Percentiles rank a stretch among this genome's conserved stretches.
Evolutionary conservation across 2,113 vertebrate genomes (phyloP).

Genomic region (Pseudolaguvia tuberculata): DNA sequence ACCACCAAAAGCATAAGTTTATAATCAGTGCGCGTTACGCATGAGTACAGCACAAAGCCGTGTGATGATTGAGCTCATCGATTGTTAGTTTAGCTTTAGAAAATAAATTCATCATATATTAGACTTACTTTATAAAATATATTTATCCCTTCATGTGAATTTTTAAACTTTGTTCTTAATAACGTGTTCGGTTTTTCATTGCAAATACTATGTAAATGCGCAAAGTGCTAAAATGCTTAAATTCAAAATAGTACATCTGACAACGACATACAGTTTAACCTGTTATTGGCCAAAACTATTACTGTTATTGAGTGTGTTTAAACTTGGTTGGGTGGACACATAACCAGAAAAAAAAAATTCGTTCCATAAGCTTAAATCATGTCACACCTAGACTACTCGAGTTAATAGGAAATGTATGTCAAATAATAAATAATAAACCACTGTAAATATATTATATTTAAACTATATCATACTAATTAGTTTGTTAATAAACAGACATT

Average conservation of each 20-base stretch:
- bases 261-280: background rate
- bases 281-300: background rate
- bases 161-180: background rate
- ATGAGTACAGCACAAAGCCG: background rate
- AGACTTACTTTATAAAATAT: background rate
- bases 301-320: background rate
- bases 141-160: background rate
- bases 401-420: background rate
- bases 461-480: background rate
- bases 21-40: background rate
- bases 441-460: slow-evolving; percentile 29
- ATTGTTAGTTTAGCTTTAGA: background rate
- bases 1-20: background rate
- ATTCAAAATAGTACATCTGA: background rate
- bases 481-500: no score
- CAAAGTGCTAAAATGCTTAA: no score
- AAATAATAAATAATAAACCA: background rate
- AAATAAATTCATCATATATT: background rate
- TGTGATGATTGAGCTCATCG: background rate
- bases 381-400: background rate
- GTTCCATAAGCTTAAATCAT: background rate
- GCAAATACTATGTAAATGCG: background rate
- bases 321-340: background rate
- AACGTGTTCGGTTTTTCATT: no score
- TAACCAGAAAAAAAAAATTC: background rate